Evolutionary conservation across 2,888 invertebrate genomes (phyloP).

Genomic region (Tortricodes alternella): DNA sequence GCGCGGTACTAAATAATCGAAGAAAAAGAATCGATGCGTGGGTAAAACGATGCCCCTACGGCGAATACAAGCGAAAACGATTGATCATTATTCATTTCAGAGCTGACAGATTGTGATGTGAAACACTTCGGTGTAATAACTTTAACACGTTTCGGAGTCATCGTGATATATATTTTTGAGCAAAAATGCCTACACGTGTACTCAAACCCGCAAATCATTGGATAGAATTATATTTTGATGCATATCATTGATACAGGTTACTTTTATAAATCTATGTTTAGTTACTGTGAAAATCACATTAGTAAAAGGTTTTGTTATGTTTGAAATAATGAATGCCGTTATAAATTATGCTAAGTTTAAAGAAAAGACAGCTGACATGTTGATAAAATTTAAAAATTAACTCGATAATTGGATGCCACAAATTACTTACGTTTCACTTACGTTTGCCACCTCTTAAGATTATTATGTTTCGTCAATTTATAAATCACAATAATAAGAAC

Average conservation of each 20-base stretch:
- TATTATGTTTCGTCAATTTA: too few species aligned
- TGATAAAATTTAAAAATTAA: too few species aligned
- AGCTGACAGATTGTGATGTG: slow-evolving; percentile 72
- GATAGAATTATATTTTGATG: not conserved
- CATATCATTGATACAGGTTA: not conserved
- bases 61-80: slow-evolving; percentile 62
- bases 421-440: too few species aligned
- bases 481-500: too few species aligned
- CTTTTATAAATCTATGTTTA: too few species aligned
- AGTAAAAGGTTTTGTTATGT: too few species aligned
- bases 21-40: slow-evolving; percentile 51
- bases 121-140: slow-evolving; percentile 68
- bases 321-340: too few species aligned
- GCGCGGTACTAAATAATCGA: slow-evolving; percentile 38
- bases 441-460: too few species aligned
- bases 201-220: not conserved
- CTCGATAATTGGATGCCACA: too few species aligned
- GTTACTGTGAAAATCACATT: too few species aligned
- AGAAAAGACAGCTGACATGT: too few species aligned
- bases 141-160: slow-evolving; percentile 61
- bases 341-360: too few species aligned
- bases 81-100: slow-evolving; percentile 71
- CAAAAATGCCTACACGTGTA: not conserved
- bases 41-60: slow-evolving; percentile 55
- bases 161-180: slow-evolving; percentile 41